phyloP scores from a whole-genome alignment of 2,888 invertebrate genomes.

The Xiphydria camelus region DNA sequence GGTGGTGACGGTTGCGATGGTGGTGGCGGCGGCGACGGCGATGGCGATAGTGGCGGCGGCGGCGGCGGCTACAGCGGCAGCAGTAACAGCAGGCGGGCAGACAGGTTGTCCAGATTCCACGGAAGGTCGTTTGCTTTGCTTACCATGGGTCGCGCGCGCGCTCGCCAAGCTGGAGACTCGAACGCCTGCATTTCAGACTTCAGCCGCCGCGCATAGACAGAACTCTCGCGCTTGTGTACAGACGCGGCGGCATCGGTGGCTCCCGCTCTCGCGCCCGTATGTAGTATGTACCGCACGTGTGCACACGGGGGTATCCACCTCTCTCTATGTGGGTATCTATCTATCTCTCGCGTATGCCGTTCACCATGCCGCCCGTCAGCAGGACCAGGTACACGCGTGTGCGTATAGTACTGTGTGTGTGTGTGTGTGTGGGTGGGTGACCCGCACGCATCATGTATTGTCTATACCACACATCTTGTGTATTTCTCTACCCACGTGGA shows the following conservation, averaged over 20 bases:
- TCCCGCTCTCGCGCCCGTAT: conserved; percentile 10
- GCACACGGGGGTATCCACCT: conserved; percentile 20
- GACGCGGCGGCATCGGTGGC: conserved; percentile 4
- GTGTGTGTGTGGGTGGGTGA: no score
- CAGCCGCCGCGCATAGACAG: conserved; percentile 20
- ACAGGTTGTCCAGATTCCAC: conserved; percentile 59
- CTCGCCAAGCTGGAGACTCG: conserved; percentile 32
- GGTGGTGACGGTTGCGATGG: no score
- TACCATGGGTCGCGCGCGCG: conserved; percentile 52
- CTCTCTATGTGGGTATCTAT: conserved; percentile 19
- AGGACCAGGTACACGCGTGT: no score
- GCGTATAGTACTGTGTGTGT: no score
- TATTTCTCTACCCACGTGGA: no score
- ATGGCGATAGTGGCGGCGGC: no score
- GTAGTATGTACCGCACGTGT: conserved; percentile 20
- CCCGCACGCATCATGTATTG: no score
- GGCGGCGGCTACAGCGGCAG: conserved; percentile 2
- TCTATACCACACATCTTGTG: no score
- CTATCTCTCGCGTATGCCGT: no score
- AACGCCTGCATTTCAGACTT: conserved; percentile 33
- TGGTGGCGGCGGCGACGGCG: no score
- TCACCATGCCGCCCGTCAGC: no score
- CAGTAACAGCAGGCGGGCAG: conserved; percentile 43
- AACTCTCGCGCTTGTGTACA: background rate
- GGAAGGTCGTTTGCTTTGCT: conserved; percentile 59